Evolutionary conservation across 2,888 invertebrate species (phyloP).

Genomic region (Tortrix viridana): DNA sequence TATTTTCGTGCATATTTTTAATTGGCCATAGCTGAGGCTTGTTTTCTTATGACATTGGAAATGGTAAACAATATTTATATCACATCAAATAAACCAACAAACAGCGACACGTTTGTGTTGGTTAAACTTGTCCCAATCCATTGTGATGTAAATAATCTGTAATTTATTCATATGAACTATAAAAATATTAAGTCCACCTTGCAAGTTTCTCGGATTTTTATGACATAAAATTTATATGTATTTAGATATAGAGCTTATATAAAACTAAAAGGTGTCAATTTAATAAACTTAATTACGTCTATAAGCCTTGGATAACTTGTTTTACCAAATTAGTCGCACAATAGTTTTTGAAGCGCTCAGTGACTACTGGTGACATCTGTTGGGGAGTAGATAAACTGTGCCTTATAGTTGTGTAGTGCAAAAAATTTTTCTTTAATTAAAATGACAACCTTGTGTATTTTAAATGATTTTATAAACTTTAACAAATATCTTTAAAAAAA

Average conservation of each 20-base stretch:
- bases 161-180: conserved; percentile 31
- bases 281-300: conserved; percentile 23
- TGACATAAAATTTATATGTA: conserved; percentile 25
- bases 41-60: not conserved
- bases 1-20: not conserved
- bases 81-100: conserved; percentile 28
- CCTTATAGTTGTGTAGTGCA: no score
- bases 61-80: conserved; percentile 10
- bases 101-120: conserved; percentile 9
- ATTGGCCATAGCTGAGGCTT: conserved; percentile 6
- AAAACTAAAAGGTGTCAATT: conserved; percentile 32
- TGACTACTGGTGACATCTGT: conserved; percentile 60
- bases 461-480: no score
- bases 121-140: conserved; percentile 30
- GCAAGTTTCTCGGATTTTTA: conserved; percentile 23
- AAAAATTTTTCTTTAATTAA: no score
- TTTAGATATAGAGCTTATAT: conserved; percentile 25
- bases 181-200: conserved; percentile 31
- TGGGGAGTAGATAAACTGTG: conserved; percentile 51
- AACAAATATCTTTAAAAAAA: no score
- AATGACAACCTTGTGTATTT: no score
- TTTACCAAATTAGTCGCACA: not conserved
- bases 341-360: conserved; percentile 37
- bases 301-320: conserved; percentile 1
- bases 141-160: conserved; percentile 32